Evolutionary conservation across 2,888 invertebrate species (phyloP).

Genomic region (Acheta domesticus): DNA sequence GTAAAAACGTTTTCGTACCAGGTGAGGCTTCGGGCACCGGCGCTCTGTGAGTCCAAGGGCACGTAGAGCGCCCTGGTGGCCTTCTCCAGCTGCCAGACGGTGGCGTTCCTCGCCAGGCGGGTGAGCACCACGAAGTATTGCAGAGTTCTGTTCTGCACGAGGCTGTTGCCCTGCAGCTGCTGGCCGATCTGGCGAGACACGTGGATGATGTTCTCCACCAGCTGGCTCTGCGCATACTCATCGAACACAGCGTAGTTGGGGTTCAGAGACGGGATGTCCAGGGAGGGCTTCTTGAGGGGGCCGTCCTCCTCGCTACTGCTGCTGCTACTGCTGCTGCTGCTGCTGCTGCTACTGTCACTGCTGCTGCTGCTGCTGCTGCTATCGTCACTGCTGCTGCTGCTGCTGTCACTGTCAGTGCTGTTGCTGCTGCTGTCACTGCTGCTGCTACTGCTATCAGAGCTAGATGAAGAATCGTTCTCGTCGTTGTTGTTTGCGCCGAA

Average conservation of each 20-base stretch:
- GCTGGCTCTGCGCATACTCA: too few relatives aligned
- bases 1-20: too few relatives aligned
- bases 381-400: background rate
- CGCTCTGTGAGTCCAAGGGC: too few relatives aligned
- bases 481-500: too few relatives aligned
- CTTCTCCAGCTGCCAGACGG: too few relatives aligned
- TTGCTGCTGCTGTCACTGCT: background rate
- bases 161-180: slow-evolving; percentile 32
- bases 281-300: slow-evolving; percentile 20
- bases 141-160: slow-evolving; percentile 31
- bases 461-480: too few relatives aligned
- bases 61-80: too few relatives aligned
- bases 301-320: slow-evolving; percentile 11
- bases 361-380: slow-evolving; percentile 25
- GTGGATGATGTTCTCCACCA: too few relatives aligned
- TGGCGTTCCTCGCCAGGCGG: too few relatives aligned
- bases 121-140: slow-evolving; percentile 24
- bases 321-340: slow-evolving; percentile 27
- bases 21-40: too few relatives aligned
- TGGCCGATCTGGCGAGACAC: background rate
- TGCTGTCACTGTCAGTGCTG: slow-evolving; percentile 32
- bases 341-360: background rate
- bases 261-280: too few relatives aligned
- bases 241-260: too few relatives aligned
- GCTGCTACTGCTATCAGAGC: slow-evolving; percentile 35